Evolutionary conservation across 1,140 invertebrate genomes (phyloP), one percentile per base, ranked within the genome.

Genomic region (Tetragnatha versicolor): DNA sequence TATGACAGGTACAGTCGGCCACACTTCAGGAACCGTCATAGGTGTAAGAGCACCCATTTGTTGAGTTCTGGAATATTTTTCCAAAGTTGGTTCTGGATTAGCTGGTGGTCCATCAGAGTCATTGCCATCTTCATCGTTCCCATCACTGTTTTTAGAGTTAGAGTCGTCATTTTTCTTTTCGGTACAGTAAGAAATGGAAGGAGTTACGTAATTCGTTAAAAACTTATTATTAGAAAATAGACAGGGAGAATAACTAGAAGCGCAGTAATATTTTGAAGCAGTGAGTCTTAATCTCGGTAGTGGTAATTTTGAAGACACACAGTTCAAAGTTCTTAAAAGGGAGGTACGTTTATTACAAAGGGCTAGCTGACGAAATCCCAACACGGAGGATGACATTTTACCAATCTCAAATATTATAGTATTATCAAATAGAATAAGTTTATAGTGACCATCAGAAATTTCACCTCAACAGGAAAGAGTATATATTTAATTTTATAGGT

Each of bases 1-100:
- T 83, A 99, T 93, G 14, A 99, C 90, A 49, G 98, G 98, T 9
- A 99, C 91, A 85, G 94, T 91, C 7, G 98, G 97, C 92, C 95
- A 99, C 31, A 94, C 90, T 87, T 99, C 97, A 9, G 98, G 98
- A n/a, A 99, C 94, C 17, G 93, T 93, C 51, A 80, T 70, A 27
- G 70, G 37, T 10, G 79, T 29, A 3, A 80, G 47, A 35, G 72
- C 79, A 29, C 70, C 78, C 33, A 60, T 61, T 20, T 70, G 39
- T 63, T 60, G 65, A 29, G 60, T 39, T n/a, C 17, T 25, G n/a
- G 61, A 17, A 63, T 61, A 60, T 33, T 27, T 6, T 29, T 49
- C 27, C 9, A 53, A 1, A 3, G 25, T 6, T 29, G 35, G 73
- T 22, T 22, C 27, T 45, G 7, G 14, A 31, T 20, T 1, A 22